Evolutionary conservation across 1,140 invertebrate genomes (phyloP), one percentile per base, ranked within the genome.

Genomic region (Caenorhabditis latens): DNA sequence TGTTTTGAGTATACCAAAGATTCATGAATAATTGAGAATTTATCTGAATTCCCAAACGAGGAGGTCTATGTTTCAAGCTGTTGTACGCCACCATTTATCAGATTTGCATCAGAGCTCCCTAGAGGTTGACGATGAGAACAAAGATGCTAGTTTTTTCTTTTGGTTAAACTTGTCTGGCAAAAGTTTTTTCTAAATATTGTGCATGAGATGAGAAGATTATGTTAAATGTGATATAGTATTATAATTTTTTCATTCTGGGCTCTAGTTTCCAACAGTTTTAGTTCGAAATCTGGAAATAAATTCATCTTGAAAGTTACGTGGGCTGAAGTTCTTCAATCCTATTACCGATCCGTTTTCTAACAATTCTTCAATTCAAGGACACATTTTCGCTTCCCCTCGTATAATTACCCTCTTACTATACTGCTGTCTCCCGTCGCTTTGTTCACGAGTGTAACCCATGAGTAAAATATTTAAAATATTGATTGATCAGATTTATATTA

Each of bases 11-110:
- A 61, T 61, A 5, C 57, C 16, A n/a, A 61, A 24, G 21, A n/a
- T n/a, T 61, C 21, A 24, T 61, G 57, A 61, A 61, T 61, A n/a
- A 61, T 61, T 61, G 19, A 61, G n/a, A 61, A 61, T n/a, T 24
- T 61, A 4, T 21, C 57, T n/a, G 19, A 9, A n/a, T 43, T 71
- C 42, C 42, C 65, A 16, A 14, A 43, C 4, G 16, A 43, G 19
- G 9, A 13, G 14, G 65, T 19, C 65, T 42, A 46, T 19, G 42
- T 71, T 71, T 43, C 65, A n/a, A 46, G 42, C 40, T 43, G 65
- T 71, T 71, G 40, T 71, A 71, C 21, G 65, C 65, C 42, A 65
- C 65, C 65, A 71, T 71, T 71, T 71, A 71, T 71, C 65, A 71
- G 65, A 71, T 14, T 71, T 43, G 65, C 40, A 71, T 71, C 65